A percentile compares a stretch with the other conserved stretches of the same genome.
phyloP scores from a whole-genome alignment of 1,140 invertebrate genomes.

The Alviniconcha marisindica region DNA sequence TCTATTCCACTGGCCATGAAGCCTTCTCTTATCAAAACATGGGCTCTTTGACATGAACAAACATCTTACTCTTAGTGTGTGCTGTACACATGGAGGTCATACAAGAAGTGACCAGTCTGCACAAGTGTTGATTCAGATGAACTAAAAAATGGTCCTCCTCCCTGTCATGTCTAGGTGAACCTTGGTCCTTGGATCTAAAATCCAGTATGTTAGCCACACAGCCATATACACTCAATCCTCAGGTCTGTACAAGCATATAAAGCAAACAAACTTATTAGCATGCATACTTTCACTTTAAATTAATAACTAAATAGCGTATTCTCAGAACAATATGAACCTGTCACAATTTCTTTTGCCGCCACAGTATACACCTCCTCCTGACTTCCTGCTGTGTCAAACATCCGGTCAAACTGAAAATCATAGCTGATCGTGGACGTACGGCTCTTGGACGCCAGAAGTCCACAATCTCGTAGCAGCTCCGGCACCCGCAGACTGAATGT shows the following conservation, averaged over 20 bases:
- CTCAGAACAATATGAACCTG: slow-evolving; percentile 62
- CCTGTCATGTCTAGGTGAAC: no score
- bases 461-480: slow-evolving; percentile 58
- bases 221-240: not conserved
- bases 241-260: not conserved
- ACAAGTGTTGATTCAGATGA: no score
- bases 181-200: no score
- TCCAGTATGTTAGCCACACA: not conserved
- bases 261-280: not conserved
- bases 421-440: slow-evolving; percentile 59
- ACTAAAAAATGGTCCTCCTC: no score
- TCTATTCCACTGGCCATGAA: no score
- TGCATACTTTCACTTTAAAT: no score
- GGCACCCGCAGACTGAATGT: slow-evolving; percentile 65
- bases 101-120: no score
- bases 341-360: slow-evolving; percentile 67
- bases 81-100: no score
- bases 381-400: slow-evolving; percentile 60
- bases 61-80: no score
- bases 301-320: not conserved
- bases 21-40: no score
- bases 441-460: slow-evolving; percentile 36
- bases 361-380: slow-evolving; percentile 71
- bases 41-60: no score
- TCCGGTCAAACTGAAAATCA: slow-evolving; percentile 70